phyloP scores from a whole-genome alignment of 2,113 vertebrate genomes.

The Malurus melanocephalus region DNA sequence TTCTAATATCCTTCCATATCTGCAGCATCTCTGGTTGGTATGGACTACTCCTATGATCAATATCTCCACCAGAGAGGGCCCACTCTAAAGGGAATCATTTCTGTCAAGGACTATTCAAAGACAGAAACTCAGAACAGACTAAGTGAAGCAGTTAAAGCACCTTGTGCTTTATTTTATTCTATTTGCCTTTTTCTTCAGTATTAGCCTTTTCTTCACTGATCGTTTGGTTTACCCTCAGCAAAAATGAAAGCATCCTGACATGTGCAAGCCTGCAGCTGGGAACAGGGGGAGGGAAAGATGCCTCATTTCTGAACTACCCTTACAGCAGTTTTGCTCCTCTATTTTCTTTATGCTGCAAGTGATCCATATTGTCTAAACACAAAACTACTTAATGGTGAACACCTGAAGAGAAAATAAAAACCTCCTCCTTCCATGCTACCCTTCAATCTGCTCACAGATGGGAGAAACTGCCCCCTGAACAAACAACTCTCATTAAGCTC shows the following conservation, averaged over 20 bases:
- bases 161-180: not conserved
- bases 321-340: not conserved
- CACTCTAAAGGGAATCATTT: not conserved
- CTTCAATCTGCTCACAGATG: not conserved
- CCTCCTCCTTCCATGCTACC: not conserved
- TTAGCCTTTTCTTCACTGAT: not conserved
- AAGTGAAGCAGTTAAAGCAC: accelerated
- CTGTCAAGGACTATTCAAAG: not conserved
- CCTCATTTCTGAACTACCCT: not conserved
- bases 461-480: not conserved
- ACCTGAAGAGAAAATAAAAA: not conserved
- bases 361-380: not conserved
- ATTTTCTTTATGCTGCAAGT: not conserved
- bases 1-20: not conserved
- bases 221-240: not conserved
- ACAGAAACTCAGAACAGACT: not conserved
- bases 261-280: not conserved
- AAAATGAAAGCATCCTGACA: not conserved
- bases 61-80: not conserved
- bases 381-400: not conserved
- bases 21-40: not conserved
- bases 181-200: not conserved
- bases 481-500: not conserved
- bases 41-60: not conserved
- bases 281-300: not conserved